Evolutionary conservation across 2,113 vertebrate genomes (phyloP), one percentile per base, ranked within the genome.

Genomic region (Epinephelus cyanopodus): DNA sequence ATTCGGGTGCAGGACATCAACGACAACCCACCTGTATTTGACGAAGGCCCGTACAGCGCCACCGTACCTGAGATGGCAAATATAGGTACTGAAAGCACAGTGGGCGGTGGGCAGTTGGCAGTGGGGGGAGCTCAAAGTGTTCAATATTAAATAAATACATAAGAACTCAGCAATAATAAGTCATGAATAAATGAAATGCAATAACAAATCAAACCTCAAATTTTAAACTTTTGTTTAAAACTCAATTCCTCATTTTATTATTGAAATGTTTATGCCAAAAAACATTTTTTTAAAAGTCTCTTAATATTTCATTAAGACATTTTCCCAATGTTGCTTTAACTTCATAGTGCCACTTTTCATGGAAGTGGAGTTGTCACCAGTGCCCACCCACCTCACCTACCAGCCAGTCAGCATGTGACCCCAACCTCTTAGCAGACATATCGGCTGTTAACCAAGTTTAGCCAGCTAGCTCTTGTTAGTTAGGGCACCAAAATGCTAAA

Each of bases 1-100:
- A 97, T 98, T 91, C 96, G 97, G 78, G 97, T 98, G 85, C 97
- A 98, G 85, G 97, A 98, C 94, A 97, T 98, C 94, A 98, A 98
- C 42, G 97, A 98, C 95, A 98, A 98, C 81, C 96, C 97, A 1
- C 97, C 97, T 6, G 48, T 97, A 74, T 98, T 98, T 83, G 95
- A 96, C 14, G 95, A 97, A 0, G 96, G 95, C 29, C 96, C 97
- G 74, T 97, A 97, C 93, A 96, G 92, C 8, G 97, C 97, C 92
- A 96, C 93, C 0, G 96, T 98, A 71, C 96, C 97, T 0, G 97
- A 98, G 93, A 97, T 97, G 97, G 97, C 97, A 89, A 97, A 97
- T 52, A 97, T 98, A 92, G 95, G 95, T 96, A 95, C 14, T 68
- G 74, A 17, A 74, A 17, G 9, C 2, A 3, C 56, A 45, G 19